phyloP scores from a whole-genome alignment of 2,888 invertebrate genomes.

The Cacoxenus indagator region DNA sequence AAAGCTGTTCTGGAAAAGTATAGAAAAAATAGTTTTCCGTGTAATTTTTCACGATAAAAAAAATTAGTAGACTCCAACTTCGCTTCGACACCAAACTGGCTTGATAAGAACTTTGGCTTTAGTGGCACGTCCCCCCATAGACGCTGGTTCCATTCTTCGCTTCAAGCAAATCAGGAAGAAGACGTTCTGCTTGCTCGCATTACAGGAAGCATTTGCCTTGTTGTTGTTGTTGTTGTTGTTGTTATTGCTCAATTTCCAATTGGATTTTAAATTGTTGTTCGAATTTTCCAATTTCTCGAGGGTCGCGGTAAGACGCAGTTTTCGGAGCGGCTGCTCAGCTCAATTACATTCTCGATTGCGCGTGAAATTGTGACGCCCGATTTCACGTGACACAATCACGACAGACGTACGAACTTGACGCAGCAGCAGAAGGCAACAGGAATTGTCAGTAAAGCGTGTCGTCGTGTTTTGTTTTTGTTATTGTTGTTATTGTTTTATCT shows the following conservation, averaged over 20 bases:
- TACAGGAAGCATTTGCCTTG: slow-evolving; percentile 43
- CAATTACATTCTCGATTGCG: slow-evolving; percentile 69
- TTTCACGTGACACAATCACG: slow-evolving; percentile 58
- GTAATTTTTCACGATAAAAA: no score
- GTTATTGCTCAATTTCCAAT: not conserved
- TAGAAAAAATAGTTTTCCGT: no score
- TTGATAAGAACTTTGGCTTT: no score
- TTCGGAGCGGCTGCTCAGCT: slow-evolving; percentile 62
- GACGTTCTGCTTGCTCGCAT: slow-evolving; percentile 42
- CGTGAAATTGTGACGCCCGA: slow-evolving; percentile 69
- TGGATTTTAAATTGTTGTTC: not conserved
- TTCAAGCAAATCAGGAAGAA: slow-evolving; percentile 19
- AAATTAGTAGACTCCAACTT: no score
- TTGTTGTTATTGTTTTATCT: not conserved
- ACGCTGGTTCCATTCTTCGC: slow-evolving; percentile 29
- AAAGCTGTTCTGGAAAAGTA: no score
- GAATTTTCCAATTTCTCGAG: no score
- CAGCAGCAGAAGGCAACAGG: slow-evolving; percentile 30
- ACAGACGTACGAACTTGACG: not conserved
- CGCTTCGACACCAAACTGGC: no score
- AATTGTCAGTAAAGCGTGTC: not conserved
- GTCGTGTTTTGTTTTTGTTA: not conserved
- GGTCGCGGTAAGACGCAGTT: no score
- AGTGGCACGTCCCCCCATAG: not conserved
- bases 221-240: slow-evolving; percentile 1